Base-by-base conservation (phyloP, 2,797 vertebrate genomes). In the Anguilla pacifica region DNA sequence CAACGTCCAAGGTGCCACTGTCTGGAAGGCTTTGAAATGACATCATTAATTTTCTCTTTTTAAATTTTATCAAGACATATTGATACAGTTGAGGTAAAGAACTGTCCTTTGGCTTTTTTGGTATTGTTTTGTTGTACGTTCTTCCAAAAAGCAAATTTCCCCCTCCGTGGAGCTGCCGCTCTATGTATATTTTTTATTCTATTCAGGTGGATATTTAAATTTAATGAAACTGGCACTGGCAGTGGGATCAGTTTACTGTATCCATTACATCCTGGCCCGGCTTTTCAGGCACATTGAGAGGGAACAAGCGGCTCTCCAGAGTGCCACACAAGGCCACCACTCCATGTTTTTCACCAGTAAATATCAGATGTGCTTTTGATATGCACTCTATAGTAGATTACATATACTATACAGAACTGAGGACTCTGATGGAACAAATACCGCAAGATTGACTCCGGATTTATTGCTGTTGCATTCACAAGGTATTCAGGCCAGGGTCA, bases 201-300 rank as follows among this genome's bases (percentile, higher is more conserved):
- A 93, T 92, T 91, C 88, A 88, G 15, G 90, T 85, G 88, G 90
- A 94, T 95, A 96, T 97, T 95, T 96, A 97, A 97, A 95, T 96
- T 97, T 97, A 97, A 97, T 97, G 96, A 96, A 93, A 89, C 94
- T 93, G 94, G 94, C 93, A 93, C 95, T 94, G 95, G 94, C 94
- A 91, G 91, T 91, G 90, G 89, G 96, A 96, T 97, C 96, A 88
- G 89, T 94, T 97, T 97, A 95, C 96, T 93, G 94, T 95, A 96
- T 97, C 92, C 94, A 95, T 97, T 97, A 96, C 96, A 95, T 46
- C 89, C 90, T 95, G 94, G 96, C 92, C 94, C 93, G 92, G 88
- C 90, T 91, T 90, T 94, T 92, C 93, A 90, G 77, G 67, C 83
- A 89, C 90, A 53, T 46, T 87, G 89, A 88, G 90, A 93, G 79